A percentile compares a stretch with the other conserved stretches of the same genome.
phyloP scores from a whole-genome alignment of 2,113 vertebrate species.

The Trochalopteron elliotii region DNA sequence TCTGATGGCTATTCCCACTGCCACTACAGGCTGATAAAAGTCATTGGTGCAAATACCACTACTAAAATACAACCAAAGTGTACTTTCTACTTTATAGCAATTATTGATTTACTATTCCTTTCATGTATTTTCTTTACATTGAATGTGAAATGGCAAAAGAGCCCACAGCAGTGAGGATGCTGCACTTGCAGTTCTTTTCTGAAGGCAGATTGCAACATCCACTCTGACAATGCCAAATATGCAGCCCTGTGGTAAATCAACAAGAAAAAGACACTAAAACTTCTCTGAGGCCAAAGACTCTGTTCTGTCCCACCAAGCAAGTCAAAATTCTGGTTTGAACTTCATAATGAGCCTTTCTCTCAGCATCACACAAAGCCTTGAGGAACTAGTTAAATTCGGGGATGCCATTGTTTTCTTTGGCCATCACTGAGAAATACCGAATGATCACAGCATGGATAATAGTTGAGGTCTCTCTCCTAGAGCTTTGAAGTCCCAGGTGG shows the following conservation, averaged over 20 bases:
- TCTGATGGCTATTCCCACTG: not conserved
- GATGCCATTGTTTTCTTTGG: not conserved
- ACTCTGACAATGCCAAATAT: not conserved
- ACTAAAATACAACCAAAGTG: not conserved
- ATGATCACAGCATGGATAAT: not conserved
- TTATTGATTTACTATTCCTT: not conserved
- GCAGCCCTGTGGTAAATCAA: not conserved
- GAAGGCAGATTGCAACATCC: not conserved
- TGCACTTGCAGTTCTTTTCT: not conserved
- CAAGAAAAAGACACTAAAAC: not conserved
- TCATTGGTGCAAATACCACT: not conserved
- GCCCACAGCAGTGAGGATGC: not conserved
- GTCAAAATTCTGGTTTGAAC: not conserved
- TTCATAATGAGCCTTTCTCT: not conserved
- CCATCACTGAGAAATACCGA: not conserved
- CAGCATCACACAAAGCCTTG: not conserved
- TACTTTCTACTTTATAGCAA: not conserved
- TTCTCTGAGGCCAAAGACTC: not conserved
- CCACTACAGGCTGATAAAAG: not conserved
- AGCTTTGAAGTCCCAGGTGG: slow-evolving; percentile 8
- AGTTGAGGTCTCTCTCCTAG: not conserved
- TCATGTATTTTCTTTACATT: not conserved
- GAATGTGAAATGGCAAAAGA: not conserved
- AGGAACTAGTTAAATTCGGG: not conserved
- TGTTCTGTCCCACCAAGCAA: not conserved